These are phyloP conservation scores for Himalopsyche phryganea DNA, from an alignment of 1,140 invertebrate genomes.

Conservation along the genomic window DNA sequence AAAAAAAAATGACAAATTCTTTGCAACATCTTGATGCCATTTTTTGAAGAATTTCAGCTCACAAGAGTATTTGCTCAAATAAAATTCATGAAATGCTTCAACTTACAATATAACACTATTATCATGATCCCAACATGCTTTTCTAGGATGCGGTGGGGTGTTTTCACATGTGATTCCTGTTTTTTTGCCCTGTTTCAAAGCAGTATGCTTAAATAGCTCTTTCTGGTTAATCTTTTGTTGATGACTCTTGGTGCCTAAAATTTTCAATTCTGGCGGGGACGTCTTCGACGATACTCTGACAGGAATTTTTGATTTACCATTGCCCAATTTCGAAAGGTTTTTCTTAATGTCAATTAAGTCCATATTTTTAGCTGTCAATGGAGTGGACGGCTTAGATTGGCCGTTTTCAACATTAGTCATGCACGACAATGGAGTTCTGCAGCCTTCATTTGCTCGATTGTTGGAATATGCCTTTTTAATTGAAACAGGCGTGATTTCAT, in stretches of 20 bases:
- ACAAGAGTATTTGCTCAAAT: too few relatives aligned
- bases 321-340: conserved; percentile 8
- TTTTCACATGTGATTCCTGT: conserved; percentile 43
- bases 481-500: not conserved
- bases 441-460: conserved; percentile 14
- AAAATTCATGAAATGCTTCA: too few relatives aligned
- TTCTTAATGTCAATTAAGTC: not conserved
- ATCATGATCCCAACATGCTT: conserved; percentile 50
- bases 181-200: conserved; percentile 9
- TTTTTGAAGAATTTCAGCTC: too few relatives aligned
- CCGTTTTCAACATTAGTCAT: conserved; percentile 25
- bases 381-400: conserved; percentile 10
- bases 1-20: too few relatives aligned
- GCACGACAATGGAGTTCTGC: conserved; percentile 26
- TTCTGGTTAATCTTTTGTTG: not conserved
- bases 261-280: not conserved
- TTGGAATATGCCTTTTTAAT: conserved; percentile 4
- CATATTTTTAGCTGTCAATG: conserved; percentile 7
- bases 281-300: conserved; percentile 15
- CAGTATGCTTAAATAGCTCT: not conserved
- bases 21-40: too few relatives aligned
- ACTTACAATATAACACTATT: conserved; percentile 49
- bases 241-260: too few relatives aligned
- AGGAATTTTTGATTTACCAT: conserved; percentile 27
- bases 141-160: conserved; percentile 48